Evolutionary conservation across 2,113 vertebrate genomes (phyloP).

Genomic region (Lepus timidus): DNA sequence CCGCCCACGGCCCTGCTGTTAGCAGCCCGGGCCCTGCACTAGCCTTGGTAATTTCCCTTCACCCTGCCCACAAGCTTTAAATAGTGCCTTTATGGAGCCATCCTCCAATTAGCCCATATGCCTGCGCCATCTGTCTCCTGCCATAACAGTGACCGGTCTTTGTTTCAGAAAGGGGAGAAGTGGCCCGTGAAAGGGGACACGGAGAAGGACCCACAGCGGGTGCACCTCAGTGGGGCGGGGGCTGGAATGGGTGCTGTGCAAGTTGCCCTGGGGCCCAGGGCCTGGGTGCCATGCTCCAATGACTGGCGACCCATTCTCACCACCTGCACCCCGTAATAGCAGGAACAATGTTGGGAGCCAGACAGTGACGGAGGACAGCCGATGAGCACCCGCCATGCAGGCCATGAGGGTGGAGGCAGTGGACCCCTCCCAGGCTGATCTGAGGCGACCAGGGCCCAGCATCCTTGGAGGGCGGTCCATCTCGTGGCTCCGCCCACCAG

Average conservation of each 20-base stretch:
- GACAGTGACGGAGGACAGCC: not conserved
- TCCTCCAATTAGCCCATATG: not conserved
- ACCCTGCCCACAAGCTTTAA: not conserved
- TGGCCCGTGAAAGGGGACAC: not conserved
- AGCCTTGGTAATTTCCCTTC: not conserved
- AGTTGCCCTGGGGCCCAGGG: not conserved
- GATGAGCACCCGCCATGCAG: not conserved
- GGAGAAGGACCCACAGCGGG: not conserved
- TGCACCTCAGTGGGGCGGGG: not conserved
- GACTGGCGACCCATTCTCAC: not conserved
- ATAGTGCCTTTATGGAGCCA: not conserved
- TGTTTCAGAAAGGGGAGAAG: not conserved
- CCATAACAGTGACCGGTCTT: not conserved
- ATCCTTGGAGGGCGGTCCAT: not conserved
- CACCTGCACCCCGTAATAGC: not conserved
- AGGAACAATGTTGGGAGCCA: not conserved
- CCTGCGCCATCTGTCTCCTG: not conserved
- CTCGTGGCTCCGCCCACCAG: not conserved
- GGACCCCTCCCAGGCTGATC: not conserved
- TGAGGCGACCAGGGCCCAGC: not conserved
- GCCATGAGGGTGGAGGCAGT: not conserved
- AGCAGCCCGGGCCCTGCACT: not conserved
- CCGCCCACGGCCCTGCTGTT: not conserved
- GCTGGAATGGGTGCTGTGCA: slow-evolving; percentile 15
- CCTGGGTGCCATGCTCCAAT: not conserved